Evolutionary conservation across 2,797 vertebrate genomes (phyloP), one percentile per base, ranked within the genome.

Genomic region (Sebastiscus tertius): DNA sequence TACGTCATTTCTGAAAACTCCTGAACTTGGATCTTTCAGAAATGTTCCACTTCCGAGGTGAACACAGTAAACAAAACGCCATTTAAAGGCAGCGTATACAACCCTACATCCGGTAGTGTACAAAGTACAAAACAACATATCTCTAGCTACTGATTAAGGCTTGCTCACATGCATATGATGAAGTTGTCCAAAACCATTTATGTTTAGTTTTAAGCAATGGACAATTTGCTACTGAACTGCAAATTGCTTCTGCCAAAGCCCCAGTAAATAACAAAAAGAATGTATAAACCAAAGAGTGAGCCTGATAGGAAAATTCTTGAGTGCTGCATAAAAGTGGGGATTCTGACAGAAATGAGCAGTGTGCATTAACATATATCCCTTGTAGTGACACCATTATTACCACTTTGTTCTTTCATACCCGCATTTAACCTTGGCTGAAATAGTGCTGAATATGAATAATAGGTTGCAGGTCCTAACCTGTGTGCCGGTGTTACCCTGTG

Each of bases 341-440:
- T 85, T 88, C 26, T 79, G 67, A 59, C n/a, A 75, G 60, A 81
- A 88, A 90, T 36, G 58, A 89, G 75, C 73, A 54, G 68, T 64
- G 31, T 75, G 74, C 78, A 92, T 92, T 91, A 89, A 86, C 84
- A 87, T 82, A 89, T 75, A 83, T 85, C 60, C 79, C 82, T 83
- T 85, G 81, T 81, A 76, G 72, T 87, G 82, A 84, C 87, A 85
- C 70, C 52, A 87, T 90, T 87, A 90, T 84, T 71, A 64, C 82
- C 56, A 82, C 77, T 84, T 80, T 87, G 74, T 88, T 83, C 84
- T 79, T 79, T 85, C 54, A 82, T 77, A 72, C 58, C 66, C 65
- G 77, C 68, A 72, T 89, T 92, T 91, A 93, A 93, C 92, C 92
- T 90, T 90, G 92, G 80, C 70, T 90, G 80, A 85, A 89, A 87